phyloP scores from a whole-genome alignment of 2,888 invertebrate species.

The Nomada goodeniana region DNA sequence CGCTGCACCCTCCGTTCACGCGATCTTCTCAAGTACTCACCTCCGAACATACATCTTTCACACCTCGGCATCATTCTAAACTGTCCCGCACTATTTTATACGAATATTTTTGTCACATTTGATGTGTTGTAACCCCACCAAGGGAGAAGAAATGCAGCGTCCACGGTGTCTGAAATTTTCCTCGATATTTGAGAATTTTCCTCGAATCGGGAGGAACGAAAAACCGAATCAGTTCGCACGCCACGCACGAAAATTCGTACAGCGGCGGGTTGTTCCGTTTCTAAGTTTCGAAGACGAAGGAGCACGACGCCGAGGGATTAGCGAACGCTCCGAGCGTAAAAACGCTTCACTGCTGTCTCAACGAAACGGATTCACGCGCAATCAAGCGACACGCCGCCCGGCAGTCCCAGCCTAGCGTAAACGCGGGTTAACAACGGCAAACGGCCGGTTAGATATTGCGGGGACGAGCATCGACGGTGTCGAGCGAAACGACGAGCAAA shows the following conservation, averaged over 20 bases:
- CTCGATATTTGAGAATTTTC: too few species aligned
- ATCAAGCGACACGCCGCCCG: constrained; percentile 67
- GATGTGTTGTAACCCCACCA: too few species aligned
- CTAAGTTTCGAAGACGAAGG: not conserved
- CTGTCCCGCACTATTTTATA: too few species aligned
- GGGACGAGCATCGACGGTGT: not conserved
- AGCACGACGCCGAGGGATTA: constrained; percentile 49
- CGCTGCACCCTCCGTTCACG: too few species aligned
- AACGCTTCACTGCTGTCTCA: constrained; percentile 58
- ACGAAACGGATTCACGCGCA: constrained; percentile 62
- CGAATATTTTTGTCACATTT: not conserved
- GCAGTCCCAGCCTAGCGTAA: constrained; percentile 49
- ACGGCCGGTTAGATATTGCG: constrained; percentile 22
- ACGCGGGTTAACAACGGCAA: constrained; percentile 59
- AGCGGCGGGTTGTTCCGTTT: too few species aligned
- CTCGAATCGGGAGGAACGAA: not conserved
- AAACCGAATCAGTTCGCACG: not conserved
- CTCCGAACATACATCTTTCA: too few species aligned
- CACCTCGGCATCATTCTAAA: too few species aligned
- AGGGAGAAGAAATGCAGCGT: too few species aligned
- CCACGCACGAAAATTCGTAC: not conserved
- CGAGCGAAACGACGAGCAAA: not conserved
- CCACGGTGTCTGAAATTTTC: too few species aligned
- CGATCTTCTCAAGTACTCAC: too few species aligned
- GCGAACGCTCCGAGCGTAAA: constrained; percentile 35